A percentile compares a stretch with the other conserved stretches of the same genome.
Conservation (phyloP, 2,888 invertebrate genomes). For the Caenorhabditis japonica region DNA sequence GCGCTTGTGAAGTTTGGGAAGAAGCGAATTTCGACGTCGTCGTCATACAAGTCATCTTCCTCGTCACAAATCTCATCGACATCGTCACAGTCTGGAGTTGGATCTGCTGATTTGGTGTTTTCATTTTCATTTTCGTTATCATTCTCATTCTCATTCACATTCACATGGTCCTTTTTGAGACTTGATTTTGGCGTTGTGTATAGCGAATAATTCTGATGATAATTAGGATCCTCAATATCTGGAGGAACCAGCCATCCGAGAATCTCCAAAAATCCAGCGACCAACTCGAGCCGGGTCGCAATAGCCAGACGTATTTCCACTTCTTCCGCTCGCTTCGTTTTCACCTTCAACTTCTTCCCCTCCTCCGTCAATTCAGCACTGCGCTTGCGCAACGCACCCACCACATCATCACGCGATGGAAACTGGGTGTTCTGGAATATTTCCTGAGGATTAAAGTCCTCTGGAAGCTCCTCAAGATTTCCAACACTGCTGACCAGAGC, state of each 20-base stretch:
- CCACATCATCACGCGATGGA: not conserved
- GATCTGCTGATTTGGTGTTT: not conserved
- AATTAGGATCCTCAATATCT: slow-evolving; percentile 21
- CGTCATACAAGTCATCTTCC: not conserved
- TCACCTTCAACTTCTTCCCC: not conserved
- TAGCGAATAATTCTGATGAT: slow-evolving; percentile 4
- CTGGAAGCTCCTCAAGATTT: slow-evolving; percentile 35
- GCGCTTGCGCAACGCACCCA: not conserved
- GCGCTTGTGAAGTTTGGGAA: slow-evolving; percentile 22
- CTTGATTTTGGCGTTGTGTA: not conserved
- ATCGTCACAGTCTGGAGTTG: not conserved
- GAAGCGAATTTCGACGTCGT: too few relatives aligned
- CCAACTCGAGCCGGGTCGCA: slow-evolving; percentile 16
- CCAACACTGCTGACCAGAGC: slow-evolving; percentile 17
- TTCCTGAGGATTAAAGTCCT: slow-evolving; percentile 33
- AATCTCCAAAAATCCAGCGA: slow-evolving; percentile 17
- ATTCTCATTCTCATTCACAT: not conserved
- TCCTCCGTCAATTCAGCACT: not conserved
- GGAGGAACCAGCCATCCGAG: slow-evolving; percentile 28
- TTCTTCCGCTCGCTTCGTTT: not conserved
- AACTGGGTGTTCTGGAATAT: slow-evolving; percentile 80
- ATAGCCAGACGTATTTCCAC: slow-evolving; percentile 3
- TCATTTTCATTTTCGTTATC: not conserved
- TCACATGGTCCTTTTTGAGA: too few relatives aligned
- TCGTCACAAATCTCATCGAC: not conserved